Conservation (phyloP, 2,113 vertebrate species). For the Microcebus lehilahytsara region DNA sequence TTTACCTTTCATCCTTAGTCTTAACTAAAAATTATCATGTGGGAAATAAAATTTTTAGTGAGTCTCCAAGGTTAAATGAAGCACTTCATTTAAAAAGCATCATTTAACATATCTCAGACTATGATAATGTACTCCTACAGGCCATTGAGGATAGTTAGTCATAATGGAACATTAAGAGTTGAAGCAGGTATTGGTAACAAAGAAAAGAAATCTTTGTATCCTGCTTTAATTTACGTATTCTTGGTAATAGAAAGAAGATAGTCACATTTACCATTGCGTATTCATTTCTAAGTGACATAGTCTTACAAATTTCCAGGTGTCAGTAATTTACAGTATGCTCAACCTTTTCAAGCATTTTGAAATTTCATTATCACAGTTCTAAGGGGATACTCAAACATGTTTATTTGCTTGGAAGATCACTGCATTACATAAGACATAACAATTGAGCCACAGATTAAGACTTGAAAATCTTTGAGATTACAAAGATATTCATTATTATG, state of each 20-base stretch:
- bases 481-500: not conserved
- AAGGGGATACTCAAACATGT: not conserved
- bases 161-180: conserved; percentile 25
- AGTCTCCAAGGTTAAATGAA: conserved; percentile 51
- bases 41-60: conserved; percentile 49
- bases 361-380: conserved; percentile 42
- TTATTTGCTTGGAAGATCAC: not conserved
- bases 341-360: not conserved
- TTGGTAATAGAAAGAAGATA: not conserved
- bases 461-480: conserved; percentile 35
- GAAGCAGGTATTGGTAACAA: conserved; percentile 46
- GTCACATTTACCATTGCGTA: not conserved
- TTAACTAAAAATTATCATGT: conserved; percentile 45
- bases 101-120: conserved; percentile 35
- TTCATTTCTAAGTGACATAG: conserved; percentile 25
- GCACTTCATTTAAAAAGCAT: conserved; percentile 59
- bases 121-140: not conserved
- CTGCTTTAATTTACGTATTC: conserved; percentile 32
- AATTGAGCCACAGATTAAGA: not conserved
- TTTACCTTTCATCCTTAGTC: conserved; percentile 4
- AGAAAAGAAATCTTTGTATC: not conserved
- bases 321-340: not conserved
- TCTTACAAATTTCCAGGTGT: conserved; percentile 36
- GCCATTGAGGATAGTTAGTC: not conserved
- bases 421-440: not conserved